Percentiles rank a stretch among this genome's conserved stretches.
These are phyloP conservation scores for Microchrysa polita DNA, from an alignment of 2,888 invertebrate genomes.

Conservation along the genomic window DNA sequence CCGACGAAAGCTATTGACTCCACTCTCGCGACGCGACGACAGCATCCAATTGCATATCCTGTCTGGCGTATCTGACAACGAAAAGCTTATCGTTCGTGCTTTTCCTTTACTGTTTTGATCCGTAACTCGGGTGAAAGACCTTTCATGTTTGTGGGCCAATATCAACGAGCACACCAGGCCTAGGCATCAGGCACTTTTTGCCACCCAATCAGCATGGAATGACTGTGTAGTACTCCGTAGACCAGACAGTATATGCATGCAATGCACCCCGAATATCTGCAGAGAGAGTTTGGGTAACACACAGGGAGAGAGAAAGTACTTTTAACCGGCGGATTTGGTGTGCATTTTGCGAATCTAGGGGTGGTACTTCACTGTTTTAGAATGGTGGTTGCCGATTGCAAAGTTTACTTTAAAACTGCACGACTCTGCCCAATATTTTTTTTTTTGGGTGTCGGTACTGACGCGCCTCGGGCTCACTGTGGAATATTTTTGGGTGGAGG, in stretches of 20 bases:
- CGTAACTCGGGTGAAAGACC: conserved; percentile 40
- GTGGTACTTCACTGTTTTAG: background rate
- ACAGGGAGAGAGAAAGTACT: background rate
- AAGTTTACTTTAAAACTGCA: background rate
- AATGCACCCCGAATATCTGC: background rate
- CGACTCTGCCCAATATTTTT: conserved; percentile 51
- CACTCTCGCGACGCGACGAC: conserved; percentile 1
- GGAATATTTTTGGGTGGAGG: no score
- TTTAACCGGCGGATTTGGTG: no score
- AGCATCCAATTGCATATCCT: conserved; percentile 37
- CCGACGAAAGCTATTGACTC: no score
- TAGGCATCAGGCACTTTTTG: background rate
- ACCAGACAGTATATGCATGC: background rate
- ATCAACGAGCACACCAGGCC: background rate
- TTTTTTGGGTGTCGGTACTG: conserved; percentile 52
- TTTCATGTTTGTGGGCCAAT: conserved; percentile 18
- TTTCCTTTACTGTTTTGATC: conserved; percentile 13
- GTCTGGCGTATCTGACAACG: conserved; percentile 24
- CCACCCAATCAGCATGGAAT: background rate
- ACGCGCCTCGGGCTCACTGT: conserved; percentile 8
- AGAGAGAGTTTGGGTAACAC: background rate
- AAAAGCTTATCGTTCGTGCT: conserved; percentile 18
- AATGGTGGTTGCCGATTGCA: background rate
- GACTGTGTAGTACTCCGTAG: background rate
- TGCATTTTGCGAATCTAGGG: background rate